Evolutionary conservation across 1,140 invertebrate genomes (phyloP).

Genomic region (Leptinotarsa undecemlineata): DNA sequence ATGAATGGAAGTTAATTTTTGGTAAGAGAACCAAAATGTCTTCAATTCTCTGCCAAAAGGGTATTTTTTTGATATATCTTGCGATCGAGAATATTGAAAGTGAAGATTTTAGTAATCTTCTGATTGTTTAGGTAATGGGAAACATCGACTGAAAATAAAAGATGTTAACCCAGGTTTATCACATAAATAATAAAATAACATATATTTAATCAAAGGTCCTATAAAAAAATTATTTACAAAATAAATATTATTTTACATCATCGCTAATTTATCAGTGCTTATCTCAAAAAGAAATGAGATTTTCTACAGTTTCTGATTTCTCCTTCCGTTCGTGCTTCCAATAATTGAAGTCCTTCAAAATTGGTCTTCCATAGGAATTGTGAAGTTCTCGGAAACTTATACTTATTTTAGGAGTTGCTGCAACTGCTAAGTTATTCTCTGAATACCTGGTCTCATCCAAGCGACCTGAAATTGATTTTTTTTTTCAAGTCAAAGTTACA

Average conservation of each 20-base stretch:
- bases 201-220: no score
- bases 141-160: no score
- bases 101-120: no score
- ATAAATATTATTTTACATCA: not conserved
- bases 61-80: no score
- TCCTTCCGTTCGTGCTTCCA: slow-evolving; percentile 62
- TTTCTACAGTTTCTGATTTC: slow-evolving; percentile 34
- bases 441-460: slow-evolving; percentile 39
- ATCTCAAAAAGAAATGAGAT: slow-evolving; percentile 44
- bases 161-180: no score
- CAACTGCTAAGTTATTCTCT: slow-evolving; percentile 20
- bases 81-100: no score
- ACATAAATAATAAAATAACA: no score
- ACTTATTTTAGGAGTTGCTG: slow-evolving; percentile 56
- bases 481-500: no score
- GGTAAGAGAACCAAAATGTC: no score
- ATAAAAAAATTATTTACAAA: not conserved
- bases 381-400: slow-evolving; percentile 73
- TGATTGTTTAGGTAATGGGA: no score
- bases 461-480: slow-evolving; percentile 32
- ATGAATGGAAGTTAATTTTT: no score
- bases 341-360: slow-evolving; percentile 68
- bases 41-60: no score
- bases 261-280: not conserved
- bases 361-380: slow-evolving; percentile 68